Evolutionary conservation across 2,797 vertebrate species (phyloP), one percentile per base, ranked within the genome.

Genomic region (Anguilla pacifica): DNA sequence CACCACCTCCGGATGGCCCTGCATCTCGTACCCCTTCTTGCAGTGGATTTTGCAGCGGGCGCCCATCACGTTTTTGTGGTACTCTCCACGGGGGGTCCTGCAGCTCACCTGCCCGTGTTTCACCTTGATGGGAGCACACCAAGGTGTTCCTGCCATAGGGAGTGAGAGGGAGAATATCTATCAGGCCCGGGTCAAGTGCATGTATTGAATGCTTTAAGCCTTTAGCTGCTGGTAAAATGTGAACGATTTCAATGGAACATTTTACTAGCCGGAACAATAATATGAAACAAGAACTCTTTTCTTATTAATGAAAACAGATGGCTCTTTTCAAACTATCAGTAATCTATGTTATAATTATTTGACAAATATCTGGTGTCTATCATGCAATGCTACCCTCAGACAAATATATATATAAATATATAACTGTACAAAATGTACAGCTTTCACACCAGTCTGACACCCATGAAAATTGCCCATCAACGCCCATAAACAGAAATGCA

Each of bases 121-220:
- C 91, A 99, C 96, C 94, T 99, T 99, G 91, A 99, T 97, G 83
- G 98, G 97, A 0, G 98, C 98, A 22, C 98, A 99, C 98, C 98
- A 99, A 0, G 98, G 98, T 6, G 96, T 96, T 90, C 97, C 98
- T 99, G 89, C 87, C 92, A 92, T 79, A 87, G 85, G 90, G 55
- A 87, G 89, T 35, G 89, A 89, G 92, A 88, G 92, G 87, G 61
- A 9, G 64, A 81, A 90, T 70, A 28, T 70, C 64, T 59, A 70
- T n/a, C 64, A 28, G n/a, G 25, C 25, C 25, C 1, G 7, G 64
- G n/a, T 70, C n/a, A 70, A n/a, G 15, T 6, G 15, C 25, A 70
- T 9, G n/a, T n/a, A 6, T 9, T 70, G 25, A n/a, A 70, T 9
- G 6, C 9, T 70, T 70, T 70, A 70, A 25, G 43, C 39, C 39